Base-by-base conservation (phyloP, 2,888 invertebrate species). In the Tetropium fuscum region DNA sequence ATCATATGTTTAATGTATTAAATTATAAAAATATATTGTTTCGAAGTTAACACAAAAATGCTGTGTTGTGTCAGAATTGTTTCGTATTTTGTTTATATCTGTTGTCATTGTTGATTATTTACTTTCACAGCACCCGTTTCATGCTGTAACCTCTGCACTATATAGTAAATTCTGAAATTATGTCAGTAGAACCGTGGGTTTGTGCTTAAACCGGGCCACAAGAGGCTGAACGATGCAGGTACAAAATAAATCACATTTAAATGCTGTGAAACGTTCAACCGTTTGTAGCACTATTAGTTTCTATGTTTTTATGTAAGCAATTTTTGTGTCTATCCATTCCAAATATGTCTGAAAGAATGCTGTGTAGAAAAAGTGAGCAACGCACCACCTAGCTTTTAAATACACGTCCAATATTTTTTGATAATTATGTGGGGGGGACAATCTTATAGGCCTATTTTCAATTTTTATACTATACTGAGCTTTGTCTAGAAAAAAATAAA, bases 401-500 rank as follows among this genome's bases (percentile, higher is more conserved):
- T 60, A 71, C 73, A 75, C 74, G 74, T 74, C 74, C 74, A 74
- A 56, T 66, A 67, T 68, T 65, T 71, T 72, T 71, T 68, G 64
- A 70, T 70, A 68, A 66, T 68, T 69, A 56, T 68, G 64, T 45
- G 47, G 34, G 61, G 61, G 70, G 71, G 72, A 72, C 70, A 71
- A 71, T 72, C 73, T 68, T 64, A 62, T 66, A 70, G 71, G 74
- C 70, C 74, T 75, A 72, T 73, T 74, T 68, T 69, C 70, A 75
- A 74, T 74, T 76, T 76, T 76, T 74, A 74, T 76, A 76, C 75
- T 74, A 68, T 75, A 73, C 63, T 69, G 72, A 72, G 75, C 76
- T 76, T 76, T 75, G 69, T 73, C 60, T 75, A 76, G 73, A 74
- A 67, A 68, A 73, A 58, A 56, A 51, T 60, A 51, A 58, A 53